These are phyloP conservation scores for Euclidia mi DNA, from an alignment of 2,888 invertebrate species.

Conservation along the genomic window DNA sequence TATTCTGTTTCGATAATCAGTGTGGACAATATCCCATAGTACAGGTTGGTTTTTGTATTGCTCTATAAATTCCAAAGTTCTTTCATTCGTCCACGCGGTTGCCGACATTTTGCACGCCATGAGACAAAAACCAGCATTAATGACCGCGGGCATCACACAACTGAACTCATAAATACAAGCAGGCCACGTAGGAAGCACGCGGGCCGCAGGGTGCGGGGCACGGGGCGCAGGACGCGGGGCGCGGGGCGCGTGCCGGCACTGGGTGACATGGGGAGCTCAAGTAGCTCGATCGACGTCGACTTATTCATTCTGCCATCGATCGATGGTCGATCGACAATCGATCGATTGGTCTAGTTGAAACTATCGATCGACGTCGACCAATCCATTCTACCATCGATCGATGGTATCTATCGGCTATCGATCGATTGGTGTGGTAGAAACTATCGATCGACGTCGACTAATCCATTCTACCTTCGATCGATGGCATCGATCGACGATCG, in stretches of 20 bases:
- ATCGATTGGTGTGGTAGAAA: neutral
- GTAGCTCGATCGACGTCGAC: neutral
- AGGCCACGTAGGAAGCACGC: slow-evolving; percentile 21
- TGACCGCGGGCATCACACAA: slow-evolving; percentile 38
- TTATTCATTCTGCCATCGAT: neutral
- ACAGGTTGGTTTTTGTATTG: slow-evolving; percentile 52
- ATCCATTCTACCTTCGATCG: too few relatives aligned
- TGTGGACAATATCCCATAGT: slow-evolving; percentile 55
- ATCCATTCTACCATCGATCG: neutral
- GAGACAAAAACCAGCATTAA: slow-evolving; percentile 18
- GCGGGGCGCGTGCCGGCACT: neutral
- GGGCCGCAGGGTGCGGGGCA: slow-evolving; percentile 14
- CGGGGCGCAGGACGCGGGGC: neutral
- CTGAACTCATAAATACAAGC: slow-evolving; percentile 22
- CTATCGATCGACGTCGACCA: too few relatives aligned
- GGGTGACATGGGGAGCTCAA: neutral
- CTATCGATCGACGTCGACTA: too few relatives aligned
- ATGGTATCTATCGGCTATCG: slow-evolving; percentile 13
- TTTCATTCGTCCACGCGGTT: slow-evolving; percentile 53
- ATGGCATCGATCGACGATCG: too few relatives aligned
- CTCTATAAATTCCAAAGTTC: slow-evolving; percentile 56
- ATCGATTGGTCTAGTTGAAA: too few relatives aligned
- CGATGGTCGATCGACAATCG: too few relatives aligned
- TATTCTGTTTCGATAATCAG: slow-evolving; percentile 44
- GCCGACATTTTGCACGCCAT: slow-evolving; percentile 51